These are phyloP conservation scores for Ectropis crepuscularia DNA, from an alignment of 2,888 invertebrate species.

Conservation along the genomic window DNA sequence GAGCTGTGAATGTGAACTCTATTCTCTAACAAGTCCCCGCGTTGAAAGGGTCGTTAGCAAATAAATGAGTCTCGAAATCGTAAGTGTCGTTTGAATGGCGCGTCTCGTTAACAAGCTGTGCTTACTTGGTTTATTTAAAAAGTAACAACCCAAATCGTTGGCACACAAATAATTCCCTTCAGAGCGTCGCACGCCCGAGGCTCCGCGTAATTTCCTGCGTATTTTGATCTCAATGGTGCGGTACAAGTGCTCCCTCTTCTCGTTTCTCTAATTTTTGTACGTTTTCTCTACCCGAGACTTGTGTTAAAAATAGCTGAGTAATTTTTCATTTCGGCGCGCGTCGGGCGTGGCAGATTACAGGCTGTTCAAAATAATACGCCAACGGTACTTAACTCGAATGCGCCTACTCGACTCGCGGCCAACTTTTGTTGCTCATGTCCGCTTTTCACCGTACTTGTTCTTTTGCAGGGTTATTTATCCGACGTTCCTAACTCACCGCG, in stretches of 20 bases:
- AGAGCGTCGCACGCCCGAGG: slow-evolving; percentile 66
- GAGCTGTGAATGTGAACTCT: slow-evolving; percentile 12
- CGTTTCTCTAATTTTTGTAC: slow-evolving; percentile 84
- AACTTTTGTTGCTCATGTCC: slow-evolving; percentile 71
- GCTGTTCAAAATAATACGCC: slow-evolving; percentile 79
- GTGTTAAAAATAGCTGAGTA: slow-evolving; percentile 82
- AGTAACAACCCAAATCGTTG: slow-evolving; percentile 77
- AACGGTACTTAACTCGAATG: slow-evolving; percentile 76
- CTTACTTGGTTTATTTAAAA: slow-evolving; percentile 79
- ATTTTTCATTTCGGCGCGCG: slow-evolving; percentile 83
- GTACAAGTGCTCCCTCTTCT: slow-evolving; percentile 81
- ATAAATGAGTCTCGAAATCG: slow-evolving; percentile 48
- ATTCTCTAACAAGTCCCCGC: slow-evolving; percentile 29
- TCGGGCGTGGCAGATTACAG: slow-evolving; percentile 83
- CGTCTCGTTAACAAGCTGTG: slow-evolving; percentile 71
- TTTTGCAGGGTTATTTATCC: slow-evolving; percentile 67
- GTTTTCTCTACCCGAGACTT: slow-evolving; percentile 80
- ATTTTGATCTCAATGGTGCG: slow-evolving; percentile 84
- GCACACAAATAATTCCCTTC: slow-evolving; percentile 77
- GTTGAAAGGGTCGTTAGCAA: slow-evolving; percentile 40
- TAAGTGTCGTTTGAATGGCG: slow-evolving; percentile 59
- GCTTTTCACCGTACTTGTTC: slow-evolving; percentile 67
- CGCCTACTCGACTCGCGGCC: slow-evolving; percentile 62
- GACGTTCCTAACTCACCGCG: slow-evolving; percentile 62
- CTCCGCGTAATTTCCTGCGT: slow-evolving; percentile 80